phyloP scores from a whole-genome alignment of 2,797 vertebrate species.

The Eulemur rubriventer region DNA sequence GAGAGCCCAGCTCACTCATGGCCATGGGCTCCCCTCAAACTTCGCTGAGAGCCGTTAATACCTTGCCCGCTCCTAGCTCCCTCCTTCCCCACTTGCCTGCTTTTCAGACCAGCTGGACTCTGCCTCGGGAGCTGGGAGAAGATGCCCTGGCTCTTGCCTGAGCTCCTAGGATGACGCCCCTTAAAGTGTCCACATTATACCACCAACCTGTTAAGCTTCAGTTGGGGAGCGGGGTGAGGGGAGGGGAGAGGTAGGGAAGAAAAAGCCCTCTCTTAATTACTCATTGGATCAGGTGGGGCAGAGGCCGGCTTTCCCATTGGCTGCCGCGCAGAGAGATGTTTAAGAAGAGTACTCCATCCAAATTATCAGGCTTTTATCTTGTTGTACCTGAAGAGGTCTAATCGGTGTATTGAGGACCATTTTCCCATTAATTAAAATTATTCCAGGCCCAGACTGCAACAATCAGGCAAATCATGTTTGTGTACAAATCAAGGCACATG shows the following conservation, averaged over 20 bases:
- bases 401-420: constrained; percentile 88
- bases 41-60: neutral
- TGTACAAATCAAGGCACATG: constrained; percentile 50
- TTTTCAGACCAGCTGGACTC: constrained; percentile 44
- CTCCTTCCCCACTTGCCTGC: neutral
- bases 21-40: constrained; percentile 63
- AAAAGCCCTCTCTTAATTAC: constrained; percentile 87
- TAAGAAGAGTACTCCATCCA: constrained; percentile 89
- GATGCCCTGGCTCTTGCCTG: constrained; percentile 66
- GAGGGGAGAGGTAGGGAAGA: constrained; percentile 62
- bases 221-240: constrained; percentile 24
- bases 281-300: constrained; percentile 87
- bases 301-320: constrained; percentile 87
- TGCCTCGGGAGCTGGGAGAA: neutral
- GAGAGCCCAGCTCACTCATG: constrained; percentile 85
- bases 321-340: constrained; percentile 74
- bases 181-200: constrained; percentile 85
- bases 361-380: constrained; percentile 90
- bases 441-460: constrained; percentile 86
- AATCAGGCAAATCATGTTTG: constrained; percentile 85
- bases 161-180: constrained; percentile 76
- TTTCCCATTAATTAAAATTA: constrained; percentile 90
- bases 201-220: constrained; percentile 85
- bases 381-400: constrained; percentile 89
- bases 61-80: neutral